phyloP scores from a whole-genome alignment of 2,797 vertebrate species.

The Linurgus olivaceus region DNA sequence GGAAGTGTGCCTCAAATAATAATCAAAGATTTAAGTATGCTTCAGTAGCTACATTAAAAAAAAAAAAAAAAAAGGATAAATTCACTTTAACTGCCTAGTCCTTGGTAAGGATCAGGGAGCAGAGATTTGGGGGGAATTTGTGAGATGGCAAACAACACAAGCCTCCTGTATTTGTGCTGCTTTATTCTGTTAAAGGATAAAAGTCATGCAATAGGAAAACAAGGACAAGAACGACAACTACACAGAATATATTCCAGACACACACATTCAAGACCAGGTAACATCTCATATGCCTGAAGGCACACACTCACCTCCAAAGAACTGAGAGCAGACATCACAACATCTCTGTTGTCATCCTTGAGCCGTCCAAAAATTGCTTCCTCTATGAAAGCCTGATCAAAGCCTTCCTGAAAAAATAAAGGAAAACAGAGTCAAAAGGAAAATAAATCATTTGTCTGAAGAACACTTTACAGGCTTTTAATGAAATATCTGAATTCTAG shows the following conservation, averaged over 20 bases:
- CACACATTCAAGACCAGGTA: neutral
- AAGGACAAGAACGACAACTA: neutral
- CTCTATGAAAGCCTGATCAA: conserved; percentile 86
- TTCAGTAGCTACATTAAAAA: neutral
- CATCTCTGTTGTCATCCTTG: conserved; percentile 83
- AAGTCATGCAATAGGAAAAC: neutral
- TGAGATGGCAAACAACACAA: neutral
- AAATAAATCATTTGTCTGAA: neutral
- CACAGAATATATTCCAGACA: neutral
- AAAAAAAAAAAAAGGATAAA: neutral
- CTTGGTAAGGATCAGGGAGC: neutral
- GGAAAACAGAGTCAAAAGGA: neutral
- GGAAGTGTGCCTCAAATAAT: neutral
- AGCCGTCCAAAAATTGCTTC: conserved; percentile 84
- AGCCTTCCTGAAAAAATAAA: conserved; percentile 74
- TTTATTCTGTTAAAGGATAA: neutral
- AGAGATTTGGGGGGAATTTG: neutral
- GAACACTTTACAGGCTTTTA: neutral
- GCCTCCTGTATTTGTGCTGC: neutral
- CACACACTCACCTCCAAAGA: conserved; percentile 81
- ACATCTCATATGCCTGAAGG: neutral
- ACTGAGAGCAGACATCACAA: conserved; percentile 81
- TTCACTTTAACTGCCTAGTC: neutral
- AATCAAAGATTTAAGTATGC: neutral
- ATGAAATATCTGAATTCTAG: neutral